Evolutionary conservation across 2,888 invertebrate genomes (phyloP).

Genomic region (Alloplasta piceator): DNA sequence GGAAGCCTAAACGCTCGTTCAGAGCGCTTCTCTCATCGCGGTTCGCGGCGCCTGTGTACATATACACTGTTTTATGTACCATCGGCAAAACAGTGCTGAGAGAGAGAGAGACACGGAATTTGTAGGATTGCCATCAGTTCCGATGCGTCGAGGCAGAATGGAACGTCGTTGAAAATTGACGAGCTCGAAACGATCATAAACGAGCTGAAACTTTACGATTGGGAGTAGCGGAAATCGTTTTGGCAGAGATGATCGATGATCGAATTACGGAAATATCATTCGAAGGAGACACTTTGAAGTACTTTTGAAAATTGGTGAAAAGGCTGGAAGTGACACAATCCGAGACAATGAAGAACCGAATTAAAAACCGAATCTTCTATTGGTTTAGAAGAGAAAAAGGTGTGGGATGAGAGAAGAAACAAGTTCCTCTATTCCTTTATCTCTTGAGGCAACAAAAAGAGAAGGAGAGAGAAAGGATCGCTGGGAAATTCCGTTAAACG

Average conservation of each 20-base stretch:
- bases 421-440: too few relatives aligned
- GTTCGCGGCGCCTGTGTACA: slow-evolving; percentile 21
- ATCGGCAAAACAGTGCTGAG: slow-evolving; percentile 12
- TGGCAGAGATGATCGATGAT: slow-evolving; percentile 9
- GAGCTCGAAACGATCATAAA: slow-evolving; percentile 34
- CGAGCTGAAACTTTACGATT: background rate
- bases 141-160: background rate
- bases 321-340: background rate
- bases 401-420: slow-evolving; percentile 65
- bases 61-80: slow-evolving; percentile 28
- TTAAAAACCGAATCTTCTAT: slow-evolving; percentile 74
- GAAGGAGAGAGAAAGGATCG: slow-evolving; percentile 76
- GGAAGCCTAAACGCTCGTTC: slow-evolving; percentile 52
- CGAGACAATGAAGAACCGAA: slow-evolving; percentile 73
- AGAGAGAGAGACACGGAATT: slow-evolving; percentile 1
- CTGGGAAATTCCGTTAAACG: slow-evolving; percentile 80
- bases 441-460: too few relatives aligned
- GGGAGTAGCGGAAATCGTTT: background rate
- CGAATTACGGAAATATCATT: background rate
- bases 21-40: slow-evolving; percentile 41
- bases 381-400: slow-evolving; percentile 75
- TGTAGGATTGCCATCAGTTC: slow-evolving; percentile 15
- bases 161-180: slow-evolving; percentile 45
- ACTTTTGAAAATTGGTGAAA: background rate
- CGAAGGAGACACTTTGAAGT: background rate